A percentile compares a stretch with the other conserved stretches of the same genome.
Evolutionary conservation across 2,888 invertebrate genomes (phyloP).

Genomic region (Hofmannophila pseudospretella): DNA sequence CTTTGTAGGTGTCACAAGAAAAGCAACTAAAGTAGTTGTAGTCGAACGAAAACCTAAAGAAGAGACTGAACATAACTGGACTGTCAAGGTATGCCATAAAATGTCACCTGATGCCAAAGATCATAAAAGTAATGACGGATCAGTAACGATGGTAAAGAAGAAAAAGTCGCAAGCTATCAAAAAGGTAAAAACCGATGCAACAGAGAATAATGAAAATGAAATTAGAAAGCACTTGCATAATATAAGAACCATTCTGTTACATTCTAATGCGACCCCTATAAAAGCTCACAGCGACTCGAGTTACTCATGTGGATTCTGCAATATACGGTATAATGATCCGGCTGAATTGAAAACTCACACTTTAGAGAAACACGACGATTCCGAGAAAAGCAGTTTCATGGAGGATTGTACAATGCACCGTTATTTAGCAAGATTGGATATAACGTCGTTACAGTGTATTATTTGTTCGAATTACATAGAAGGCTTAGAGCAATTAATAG

Average conservation of each 20-base stretch:
- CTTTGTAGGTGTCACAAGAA: constrained; percentile 34
- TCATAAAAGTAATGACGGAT: not conserved
- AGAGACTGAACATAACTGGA: not conserved
- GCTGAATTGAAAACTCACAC: not conserved
- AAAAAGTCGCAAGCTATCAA: not conserved
- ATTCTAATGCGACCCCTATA: not conserved
- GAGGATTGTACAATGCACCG: not conserved
- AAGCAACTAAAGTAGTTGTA: constrained; percentile 17
- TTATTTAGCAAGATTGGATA: constrained; percentile 32
- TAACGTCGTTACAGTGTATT: constrained; percentile 42
- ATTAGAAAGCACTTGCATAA: not conserved
- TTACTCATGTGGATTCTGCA: not conserved
- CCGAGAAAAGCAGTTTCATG: not conserved
- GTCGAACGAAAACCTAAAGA: not conserved
- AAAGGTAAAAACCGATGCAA: not conserved
- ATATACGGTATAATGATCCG: not conserved
- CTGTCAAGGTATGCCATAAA: not conserved
- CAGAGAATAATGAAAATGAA: not conserved
- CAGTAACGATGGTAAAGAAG: not conserved
- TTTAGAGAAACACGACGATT: not conserved
- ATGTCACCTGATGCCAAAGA: not conserved
- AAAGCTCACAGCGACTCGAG: not conserved
- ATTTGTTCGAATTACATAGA: constrained; percentile 29
- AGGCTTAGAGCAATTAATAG: constrained; percentile 27
- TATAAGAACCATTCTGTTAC: not conserved